These are phyloP conservation scores for Mus spicilegus DNA, from an alignment of 2,113 vertebrate species.

Conservation along the genomic window DNA sequence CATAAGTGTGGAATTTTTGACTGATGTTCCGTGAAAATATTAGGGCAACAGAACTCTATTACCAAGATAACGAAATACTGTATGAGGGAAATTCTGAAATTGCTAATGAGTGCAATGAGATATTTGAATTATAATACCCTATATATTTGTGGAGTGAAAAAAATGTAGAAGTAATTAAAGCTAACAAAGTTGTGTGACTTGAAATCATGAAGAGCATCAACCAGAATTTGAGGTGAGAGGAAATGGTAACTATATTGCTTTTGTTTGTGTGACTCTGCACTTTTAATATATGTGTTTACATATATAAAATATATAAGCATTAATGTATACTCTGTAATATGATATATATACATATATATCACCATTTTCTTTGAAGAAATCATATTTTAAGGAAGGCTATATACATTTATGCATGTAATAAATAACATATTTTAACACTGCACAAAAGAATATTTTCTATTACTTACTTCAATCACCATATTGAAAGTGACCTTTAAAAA, in stretches of 20 bases:
- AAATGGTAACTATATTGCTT: background rate
- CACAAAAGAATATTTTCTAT: too few relatives aligned
- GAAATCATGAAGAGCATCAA: background rate
- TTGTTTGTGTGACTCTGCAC: accelerated
- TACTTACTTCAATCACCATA: too few relatives aligned
- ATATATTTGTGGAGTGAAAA: background rate
- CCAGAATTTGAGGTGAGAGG: background rate
- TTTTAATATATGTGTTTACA: background rate
- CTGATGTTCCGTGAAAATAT: background rate
- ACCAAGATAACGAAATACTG: background rate
- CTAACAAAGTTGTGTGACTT: background rate
- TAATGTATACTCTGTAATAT: too few relatives aligned
- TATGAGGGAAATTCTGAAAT: background rate
- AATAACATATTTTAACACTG: too few relatives aligned
- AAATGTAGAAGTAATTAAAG: background rate
- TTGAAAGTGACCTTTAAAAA: too few relatives aligned
- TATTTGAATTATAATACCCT: background rate
- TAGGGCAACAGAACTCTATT: background rate
- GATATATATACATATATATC: too few relatives aligned
- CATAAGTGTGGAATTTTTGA: background rate
- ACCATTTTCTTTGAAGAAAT: too few relatives aligned
- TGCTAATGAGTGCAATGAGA: background rate
- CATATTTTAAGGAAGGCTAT: too few relatives aligned
- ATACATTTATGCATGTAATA: too few relatives aligned
- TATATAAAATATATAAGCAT: too few relatives aligned